Evolutionary conservation across 1,140 invertebrate genomes (phyloP), one percentile per base, ranked within the genome.

Genomic region (Drusus annulatus): DNA sequence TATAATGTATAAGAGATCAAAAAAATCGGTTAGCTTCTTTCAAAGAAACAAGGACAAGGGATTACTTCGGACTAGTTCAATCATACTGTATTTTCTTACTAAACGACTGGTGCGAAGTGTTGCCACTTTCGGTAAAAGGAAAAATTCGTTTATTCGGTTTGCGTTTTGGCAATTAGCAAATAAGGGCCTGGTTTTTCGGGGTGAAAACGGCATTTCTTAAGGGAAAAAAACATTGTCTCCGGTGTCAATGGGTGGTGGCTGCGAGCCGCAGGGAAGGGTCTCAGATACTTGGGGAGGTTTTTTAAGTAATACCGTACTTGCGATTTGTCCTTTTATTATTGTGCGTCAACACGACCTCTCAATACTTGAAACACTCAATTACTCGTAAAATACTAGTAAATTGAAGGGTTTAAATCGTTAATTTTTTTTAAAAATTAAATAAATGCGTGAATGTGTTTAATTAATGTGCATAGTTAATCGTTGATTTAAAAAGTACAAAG

Each of bases 181-280:
- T 54, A 54, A 68, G 78, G 68, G 58, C 60, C 31, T 25, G 28
- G 73, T 31, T 74, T 56, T 28, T 62, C 58, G 69, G 58, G 76
- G 60, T 62, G 52, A 54, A 23, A 74, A 69, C 65, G 78, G 62
- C 71, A 71, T 31, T 77, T 79, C 75, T 62, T 79, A 56, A 45
- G 52, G 80, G 80, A 75, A 60, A 82, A 82, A 82, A 82, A 80
- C 52, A 76, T 50, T 71, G 31, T 71, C 36, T 36, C 31, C 31
- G 7, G 7, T 36, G 31, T 36, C 31, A 36, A 7, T 36, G 0
- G 7, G 31, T 36, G 3, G 31, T 36, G 31, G 31, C 6, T 36
- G 31, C 31, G 31, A 6, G 31, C 7, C 45, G 13, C 16, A 69
- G 31, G 65, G 63, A 4, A 36, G 63, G 31, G 15, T 69, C 28